phyloP scores from a whole-genome alignment of 2,797 vertebrate genomes.

The Serranus cabrilla region DNA sequence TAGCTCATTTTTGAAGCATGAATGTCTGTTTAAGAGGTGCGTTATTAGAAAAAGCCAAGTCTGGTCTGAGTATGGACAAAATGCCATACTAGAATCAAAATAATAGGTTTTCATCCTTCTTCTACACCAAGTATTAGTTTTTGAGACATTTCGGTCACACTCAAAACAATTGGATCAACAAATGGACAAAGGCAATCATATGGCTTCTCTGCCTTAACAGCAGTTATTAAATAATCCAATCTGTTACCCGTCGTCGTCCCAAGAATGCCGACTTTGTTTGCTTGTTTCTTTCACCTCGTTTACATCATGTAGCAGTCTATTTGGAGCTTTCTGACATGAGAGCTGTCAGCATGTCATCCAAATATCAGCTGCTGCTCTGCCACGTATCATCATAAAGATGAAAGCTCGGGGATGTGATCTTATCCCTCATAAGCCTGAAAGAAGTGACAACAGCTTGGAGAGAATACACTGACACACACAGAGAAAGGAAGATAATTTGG shows the following conservation, averaged over 20 bases:
- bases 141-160: neutral
- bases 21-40: slow-evolving; percentile 7
- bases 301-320: slow-evolving; percentile 59
- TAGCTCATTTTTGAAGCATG: neutral
- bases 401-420: slow-evolving; percentile 63
- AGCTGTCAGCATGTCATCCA: slow-evolving; percentile 59
- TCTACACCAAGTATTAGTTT: neutral
- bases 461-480: slow-evolving; percentile 44
- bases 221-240: slow-evolving; percentile 18
- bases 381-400: slow-evolving; percentile 60
- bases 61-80: neutral
- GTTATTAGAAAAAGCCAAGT: neutral
- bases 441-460: slow-evolving; percentile 57
- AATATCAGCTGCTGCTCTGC: slow-evolving; percentile 58
- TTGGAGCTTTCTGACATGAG: slow-evolving; percentile 47
- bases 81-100: neutral
- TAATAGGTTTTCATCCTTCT: neutral
- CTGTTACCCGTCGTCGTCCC: slow-evolving; percentile 9
- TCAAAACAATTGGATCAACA: neutral
- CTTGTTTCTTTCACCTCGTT: slow-evolving; percentile 58
- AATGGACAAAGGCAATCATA: neutral
- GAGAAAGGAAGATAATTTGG: slow-evolving; percentile 44
- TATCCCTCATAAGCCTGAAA: slow-evolving; percentile 62
- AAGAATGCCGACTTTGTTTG: slow-evolving; percentile 36
- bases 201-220: neutral